phyloP scores from a whole-genome alignment of 2,888 invertebrate genomes.

The Pheosia tremula region DNA sequence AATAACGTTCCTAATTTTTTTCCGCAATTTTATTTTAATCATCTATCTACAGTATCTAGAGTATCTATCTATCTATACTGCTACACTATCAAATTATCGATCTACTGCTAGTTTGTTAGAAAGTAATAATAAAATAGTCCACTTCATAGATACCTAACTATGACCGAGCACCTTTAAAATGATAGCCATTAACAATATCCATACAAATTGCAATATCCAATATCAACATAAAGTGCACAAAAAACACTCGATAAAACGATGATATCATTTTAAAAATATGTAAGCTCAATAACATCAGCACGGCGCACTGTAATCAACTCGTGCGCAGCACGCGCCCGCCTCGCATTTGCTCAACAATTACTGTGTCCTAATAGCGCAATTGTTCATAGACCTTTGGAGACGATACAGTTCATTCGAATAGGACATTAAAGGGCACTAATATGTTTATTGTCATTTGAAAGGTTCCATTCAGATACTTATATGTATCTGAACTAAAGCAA shows the following conservation, averaged over 20 bases:
- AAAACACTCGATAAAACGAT: constrained; percentile 41
- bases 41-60: too few relatives aligned
- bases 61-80: too few relatives aligned
- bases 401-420: constrained; percentile 1
- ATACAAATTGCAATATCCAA: constrained; percentile 11
- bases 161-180: not conserved
- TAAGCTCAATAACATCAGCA: constrained; percentile 29
- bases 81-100: too few relatives aligned
- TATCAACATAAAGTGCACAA: constrained; percentile 31
- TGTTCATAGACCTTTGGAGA: constrained; percentile 21
- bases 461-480: not conserved
- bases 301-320: constrained; percentile 18
- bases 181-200: not conserved
- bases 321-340: constrained; percentile 45
- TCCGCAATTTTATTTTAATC: too few relatives aligned
- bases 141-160: not conserved
- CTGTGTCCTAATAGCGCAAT: constrained; percentile 32
- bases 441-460: not conserved
- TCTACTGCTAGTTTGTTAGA: too few relatives aligned
- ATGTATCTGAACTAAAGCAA: not conserved
- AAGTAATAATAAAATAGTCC: too few relatives aligned
- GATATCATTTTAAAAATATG: constrained; percentile 50
- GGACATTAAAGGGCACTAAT: not conserved
- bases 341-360: constrained; percentile 38
- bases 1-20: too few relatives aligned